Base-by-base conservation (phyloP, 2,797 vertebrate genomes). In the Cryptoprocta ferox region DNA sequence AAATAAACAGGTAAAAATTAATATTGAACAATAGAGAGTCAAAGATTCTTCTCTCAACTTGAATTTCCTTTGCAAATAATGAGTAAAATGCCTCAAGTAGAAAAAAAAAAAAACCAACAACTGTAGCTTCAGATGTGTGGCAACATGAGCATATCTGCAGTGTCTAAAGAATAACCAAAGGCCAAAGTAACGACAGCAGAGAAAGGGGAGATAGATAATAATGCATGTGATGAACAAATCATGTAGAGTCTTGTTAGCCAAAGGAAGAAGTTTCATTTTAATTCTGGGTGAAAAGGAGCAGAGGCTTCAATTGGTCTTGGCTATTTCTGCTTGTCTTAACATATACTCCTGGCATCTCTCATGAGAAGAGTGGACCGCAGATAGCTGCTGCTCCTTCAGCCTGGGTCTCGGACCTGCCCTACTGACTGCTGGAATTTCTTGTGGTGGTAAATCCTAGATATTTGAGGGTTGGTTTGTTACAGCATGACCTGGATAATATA, bases 51-150 rank as follows among this genome's bases (percentile, higher is more conserved):
- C 9, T 89, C 42, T 79, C 26, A 56, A 48, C 15, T 59, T 12
- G 35, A 92, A 32, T 89, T 85, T 82, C 24, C 42, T 95, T 94
- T 76, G 32, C 78, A 91, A 70, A 59, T 56, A 68, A 65, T 75
- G 32, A 48, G 18, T 84, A 45, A 45, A 90, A 32, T 61, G 37
- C 8, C 68, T 63, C 42, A 35, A 32, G 11, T 15, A 76, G n/a
- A 68, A 83, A 56, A 56, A 56, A 19, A 53, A 50, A 53, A 53
- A 18, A 53, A 53, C 6, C 5, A 18, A n/a, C 61, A 91, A 30
- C 1, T 39, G 35, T 28, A 42, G 37, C 26, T 85, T 75, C 13
- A 39, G 50, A 35, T 53, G 16, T 13, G 19, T 7, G 61, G 19
- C 19, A 75, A 66, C 3, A 6, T 37, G 3, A 59, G 12, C 1